phyloP scores from a whole-genome alignment of 1,140 invertebrate genomes.

The Brachionus calyciflorus region DNA sequence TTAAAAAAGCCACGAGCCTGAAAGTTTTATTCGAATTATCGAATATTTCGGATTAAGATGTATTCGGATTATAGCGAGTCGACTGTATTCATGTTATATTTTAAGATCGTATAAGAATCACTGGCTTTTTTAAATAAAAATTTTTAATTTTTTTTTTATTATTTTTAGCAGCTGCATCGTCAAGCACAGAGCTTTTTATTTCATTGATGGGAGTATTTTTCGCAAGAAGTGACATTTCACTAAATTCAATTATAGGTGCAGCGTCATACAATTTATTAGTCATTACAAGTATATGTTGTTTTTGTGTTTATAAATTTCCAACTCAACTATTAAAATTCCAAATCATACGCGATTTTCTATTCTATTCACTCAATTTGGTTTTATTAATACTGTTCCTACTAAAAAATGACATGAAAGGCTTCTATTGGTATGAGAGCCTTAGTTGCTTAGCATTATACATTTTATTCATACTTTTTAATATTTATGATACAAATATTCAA shows the following conservation, averaged over 20 bases:
- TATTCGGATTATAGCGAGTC: too few relatives aligned
- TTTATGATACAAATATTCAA: not conserved
- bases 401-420: not conserved
- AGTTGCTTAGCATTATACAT: not conserved
- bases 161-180: not conserved
- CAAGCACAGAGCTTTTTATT: not conserved
- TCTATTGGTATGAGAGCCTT: constrained; percentile 2
- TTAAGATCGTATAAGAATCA: too few relatives aligned
- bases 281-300: not conserved
- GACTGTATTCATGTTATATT: too few relatives aligned
- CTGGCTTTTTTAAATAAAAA: too few relatives aligned
- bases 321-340: not conserved
- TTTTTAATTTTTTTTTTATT: not conserved
- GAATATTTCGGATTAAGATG: too few relatives aligned
- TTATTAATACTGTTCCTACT: not conserved
- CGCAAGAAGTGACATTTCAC: constrained; percentile 2
- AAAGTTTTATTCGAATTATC: too few relatives aligned
- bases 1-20: too few relatives aligned
- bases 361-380: not conserved
- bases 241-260: constrained; percentile 7
- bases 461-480: not conserved
- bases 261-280: constrained; percentile 29
- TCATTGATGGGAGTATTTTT: constrained; percentile 28
- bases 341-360: constrained; percentile 14
- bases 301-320: constrained; percentile 6